Base-by-base conservation (phyloP, 2,888 invertebrate genomes). In the Dascillus cervinus region DNA sequence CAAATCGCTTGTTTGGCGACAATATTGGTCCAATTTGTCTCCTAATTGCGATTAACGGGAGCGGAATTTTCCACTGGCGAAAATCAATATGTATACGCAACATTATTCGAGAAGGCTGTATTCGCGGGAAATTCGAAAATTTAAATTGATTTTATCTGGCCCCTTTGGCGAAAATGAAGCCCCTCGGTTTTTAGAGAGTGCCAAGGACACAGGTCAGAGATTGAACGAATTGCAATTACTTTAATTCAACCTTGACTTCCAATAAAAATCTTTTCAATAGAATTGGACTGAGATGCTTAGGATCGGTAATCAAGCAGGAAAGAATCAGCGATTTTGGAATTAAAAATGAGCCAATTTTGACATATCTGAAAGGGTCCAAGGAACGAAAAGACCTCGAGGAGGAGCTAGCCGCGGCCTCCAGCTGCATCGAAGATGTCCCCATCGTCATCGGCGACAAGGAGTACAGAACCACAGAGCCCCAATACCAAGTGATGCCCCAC, bases 391-490 rank as follows among this genome's bases (percentile, higher is more conserved):
- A 77, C 24, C 66, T 97, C 15, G 73, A 79, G 44, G 69, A 71
- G 27, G 82, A 82, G 24, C 64, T 97, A 22, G 67, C 77, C 39
- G 67, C 76, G 37, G 75, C 79, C 43, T 68, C 79, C 6, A 63
- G 67, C 12, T 69, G 70, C 33, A 77, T 79, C 35, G 82, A 84
- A 55, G 95, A 97, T 46, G 78, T 97, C 37, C 97, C 98, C 4
- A 84, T 98, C 58, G 79, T 96, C n/a, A 90, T 98, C 59, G 97
- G 95, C n/a, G 83, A 84, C 46, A 76, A 96, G 63, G 82, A 82
- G 57, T 79, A 84, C 48, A 75, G 74, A 49, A 86, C 87, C 1
- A 75, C 82, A 37, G 72, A 79, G 52, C 78, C 81, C 29, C 73
- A 73, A 49, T 80, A 82, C 58, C 96, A 97, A 76, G 71, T 75